phyloP scores from a whole-genome alignment of 2,888 invertebrate species.

The Lamellibrachia satsuma region DNA sequence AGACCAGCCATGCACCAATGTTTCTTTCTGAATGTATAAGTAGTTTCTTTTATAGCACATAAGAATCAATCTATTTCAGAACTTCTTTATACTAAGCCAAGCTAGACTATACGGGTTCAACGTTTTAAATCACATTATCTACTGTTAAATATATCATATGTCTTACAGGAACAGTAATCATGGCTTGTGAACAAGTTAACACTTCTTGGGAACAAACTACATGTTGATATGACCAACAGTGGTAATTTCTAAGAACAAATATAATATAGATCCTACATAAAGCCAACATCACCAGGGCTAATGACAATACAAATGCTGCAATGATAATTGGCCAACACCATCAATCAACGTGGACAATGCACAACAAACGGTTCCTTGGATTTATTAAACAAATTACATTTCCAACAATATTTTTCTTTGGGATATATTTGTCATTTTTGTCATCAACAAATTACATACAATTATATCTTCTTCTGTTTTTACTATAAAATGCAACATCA shows the following conservation, averaged over 20 bases:
- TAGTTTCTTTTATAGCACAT: background rate
- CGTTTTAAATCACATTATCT: too few relatives aligned
- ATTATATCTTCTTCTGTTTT: background rate
- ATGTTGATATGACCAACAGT: background rate
- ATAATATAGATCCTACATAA: background rate
- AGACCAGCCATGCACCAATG: background rate
- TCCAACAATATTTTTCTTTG: background rate
- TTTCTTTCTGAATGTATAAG: background rate
- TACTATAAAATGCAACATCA: background rate
- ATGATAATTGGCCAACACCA: too few relatives aligned
- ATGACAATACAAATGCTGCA: background rate
- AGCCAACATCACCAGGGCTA: background rate
- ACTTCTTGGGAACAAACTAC: background rate
- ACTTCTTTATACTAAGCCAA: background rate
- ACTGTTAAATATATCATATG: background rate
- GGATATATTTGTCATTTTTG: background rate
- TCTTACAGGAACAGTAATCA: background rate
- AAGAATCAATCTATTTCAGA: background rate
- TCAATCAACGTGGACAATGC: background rate
- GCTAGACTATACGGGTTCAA: background rate
- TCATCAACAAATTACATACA: background rate
- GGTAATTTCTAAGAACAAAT: background rate
- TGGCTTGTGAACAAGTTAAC: background rate
- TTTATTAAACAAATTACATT: conserved; percentile 6
- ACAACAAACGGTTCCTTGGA: background rate